A percentile compares a stretch with the other conserved stretches of the same genome.
Conservation (phyloP, 23 tunicate genomes). For the Botrylloides violaceus region DNA sequence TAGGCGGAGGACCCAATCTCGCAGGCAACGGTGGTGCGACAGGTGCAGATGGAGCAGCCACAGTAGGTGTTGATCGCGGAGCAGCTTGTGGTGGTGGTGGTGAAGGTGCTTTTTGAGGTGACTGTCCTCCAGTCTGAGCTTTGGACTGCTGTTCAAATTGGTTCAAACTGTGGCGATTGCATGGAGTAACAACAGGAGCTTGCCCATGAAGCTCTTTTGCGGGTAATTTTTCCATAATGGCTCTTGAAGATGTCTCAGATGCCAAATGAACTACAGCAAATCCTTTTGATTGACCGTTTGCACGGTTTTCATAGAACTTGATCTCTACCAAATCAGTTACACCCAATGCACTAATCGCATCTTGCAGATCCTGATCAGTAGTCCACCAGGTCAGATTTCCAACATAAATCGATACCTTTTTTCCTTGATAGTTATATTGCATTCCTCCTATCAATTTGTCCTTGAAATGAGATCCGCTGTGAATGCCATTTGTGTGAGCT, state of each 20-base stretch:
- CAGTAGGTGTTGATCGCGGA: constrained; percentile 8
- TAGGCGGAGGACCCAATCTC: not conserved
- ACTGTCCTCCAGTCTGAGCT: constrained; percentile 33
- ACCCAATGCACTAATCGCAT: constrained; percentile 68
- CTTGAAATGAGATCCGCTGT: not conserved
- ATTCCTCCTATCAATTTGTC: constrained; percentile 11
- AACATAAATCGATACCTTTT: constrained; percentile 90
- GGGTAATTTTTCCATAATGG: constrained; percentile 91
- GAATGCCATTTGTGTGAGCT: constrained; percentile 19
- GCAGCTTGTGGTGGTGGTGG: constrained; percentile 25
- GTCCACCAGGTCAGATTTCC: constrained; percentile 99
- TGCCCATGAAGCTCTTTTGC: constrained; percentile 80
- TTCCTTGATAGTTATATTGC: constrained; percentile 88
- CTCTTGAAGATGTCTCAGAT: constrained; percentile 76
- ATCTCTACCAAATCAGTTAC: constrained; percentile 77
- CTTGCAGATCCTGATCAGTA: constrained; percentile 81
- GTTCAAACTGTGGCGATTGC: constrained; percentile 84
- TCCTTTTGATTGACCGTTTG: constrained; percentile 95
- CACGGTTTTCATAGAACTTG: constrained; percentile 87
- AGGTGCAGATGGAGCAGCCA: constrained; percentile 18
- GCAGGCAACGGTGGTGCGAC: constrained; percentile 20
- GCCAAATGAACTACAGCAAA: constrained; percentile 90
- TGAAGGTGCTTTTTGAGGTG: constrained; percentile 3
- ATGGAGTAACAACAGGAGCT: constrained; percentile 89
- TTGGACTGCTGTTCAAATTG: constrained; percentile 95